A percentile compares a stretch with the other conserved stretches of the same genome.
These are phyloP conservation scores for Percina caprodes DNA, from an alignment of 2,113 vertebrate species.

Conservation along the genomic window DNA sequence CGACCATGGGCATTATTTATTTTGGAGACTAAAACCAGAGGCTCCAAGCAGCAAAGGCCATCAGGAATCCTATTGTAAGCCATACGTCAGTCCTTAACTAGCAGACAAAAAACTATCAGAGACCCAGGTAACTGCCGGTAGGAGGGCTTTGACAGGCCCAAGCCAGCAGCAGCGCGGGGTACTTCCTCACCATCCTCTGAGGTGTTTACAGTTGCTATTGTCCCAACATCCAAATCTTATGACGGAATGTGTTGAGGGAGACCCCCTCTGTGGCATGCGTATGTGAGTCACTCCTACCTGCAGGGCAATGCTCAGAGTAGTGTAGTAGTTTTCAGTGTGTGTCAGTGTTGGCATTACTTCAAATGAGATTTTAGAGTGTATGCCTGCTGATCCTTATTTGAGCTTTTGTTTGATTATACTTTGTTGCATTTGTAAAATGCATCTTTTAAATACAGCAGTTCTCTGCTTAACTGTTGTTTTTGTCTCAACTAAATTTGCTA, in stretches of 20 bases:
- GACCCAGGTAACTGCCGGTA: conserved; percentile 13
- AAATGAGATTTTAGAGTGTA: not conserved
- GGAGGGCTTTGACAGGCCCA: conserved; percentile 2
- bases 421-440: not conserved
- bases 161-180: not conserved
- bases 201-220: conserved; percentile 72
- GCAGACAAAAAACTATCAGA: not conserved
- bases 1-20: conserved; percentile 2
- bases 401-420: conserved; percentile 22
- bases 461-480: not conserved
- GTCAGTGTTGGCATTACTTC: not conserved
- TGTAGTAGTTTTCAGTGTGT: conserved; percentile 6
- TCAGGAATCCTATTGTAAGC: not conserved
- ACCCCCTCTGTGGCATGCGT: conserved; percentile 8
- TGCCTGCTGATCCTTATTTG: conserved; percentile 6
- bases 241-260: conserved; percentile 68
- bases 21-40: not conserved
- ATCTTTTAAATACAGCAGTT: not conserved
- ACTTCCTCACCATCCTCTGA: conserved; percentile 50
- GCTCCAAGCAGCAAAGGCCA: conserved; percentile 1
- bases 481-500: too few species aligned
- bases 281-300: conserved; percentile 4
- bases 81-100: not conserved
- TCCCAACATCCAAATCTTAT: conserved; percentile 68
- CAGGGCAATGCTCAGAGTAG: not conserved